These are phyloP conservation scores for Scleropages formosus DNA, from an alignment of 2,797 vertebrate species.

Conservation along the genomic window DNA sequence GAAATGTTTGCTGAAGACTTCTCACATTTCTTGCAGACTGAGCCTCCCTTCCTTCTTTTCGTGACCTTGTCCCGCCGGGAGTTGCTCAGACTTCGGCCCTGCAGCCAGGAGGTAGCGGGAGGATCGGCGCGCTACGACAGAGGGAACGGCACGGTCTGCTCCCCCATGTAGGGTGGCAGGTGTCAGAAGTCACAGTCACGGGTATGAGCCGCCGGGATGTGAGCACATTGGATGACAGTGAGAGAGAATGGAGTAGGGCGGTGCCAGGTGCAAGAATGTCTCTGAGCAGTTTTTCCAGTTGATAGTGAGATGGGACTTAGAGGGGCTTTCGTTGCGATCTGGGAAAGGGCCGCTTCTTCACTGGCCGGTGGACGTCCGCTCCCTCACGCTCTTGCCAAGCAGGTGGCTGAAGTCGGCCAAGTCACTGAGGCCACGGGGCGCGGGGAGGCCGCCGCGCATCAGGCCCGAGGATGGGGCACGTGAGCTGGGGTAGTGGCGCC, in stretches of 20 bases:
- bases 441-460: slow-evolving; percentile 64
- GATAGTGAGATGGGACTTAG: slow-evolving; percentile 36
- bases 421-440: slow-evolving; percentile 64
- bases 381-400: slow-evolving; percentile 75
- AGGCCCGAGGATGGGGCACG: slow-evolving; percentile 60
- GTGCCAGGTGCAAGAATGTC: slow-evolving; percentile 51
- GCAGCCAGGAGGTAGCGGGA: neutral
- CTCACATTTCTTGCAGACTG: neutral
- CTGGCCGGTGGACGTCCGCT: slow-evolving; percentile 79
- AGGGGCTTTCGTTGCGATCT: slow-evolving; percentile 17
- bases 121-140: slow-evolving; percentile 10
- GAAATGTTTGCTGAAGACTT: neutral
- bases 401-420: slow-evolving; percentile 81
- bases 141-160: slow-evolving; percentile 44
- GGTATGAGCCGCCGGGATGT: slow-evolving; percentile 54
- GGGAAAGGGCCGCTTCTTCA: slow-evolving; percentile 52
- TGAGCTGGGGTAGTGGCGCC: slow-evolving; percentile 56
- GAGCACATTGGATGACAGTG: slow-evolving; percentile 64
- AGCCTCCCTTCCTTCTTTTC: slow-evolving; percentile 38
- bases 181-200: slow-evolving; percentile 33
- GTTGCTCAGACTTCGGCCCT: slow-evolving; percentile 40
- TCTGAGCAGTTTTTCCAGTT: slow-evolving; percentile 39
- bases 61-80: too few species aligned
- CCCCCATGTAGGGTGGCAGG: slow-evolving; percentile 44
- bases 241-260: slow-evolving; percentile 64